A percentile compares a stretch with the other conserved stretches of the same genome.
Evolutionary conservation across 2,888 invertebrate species (phyloP).

Genomic region (Anoplius nigerrimus): DNA sequence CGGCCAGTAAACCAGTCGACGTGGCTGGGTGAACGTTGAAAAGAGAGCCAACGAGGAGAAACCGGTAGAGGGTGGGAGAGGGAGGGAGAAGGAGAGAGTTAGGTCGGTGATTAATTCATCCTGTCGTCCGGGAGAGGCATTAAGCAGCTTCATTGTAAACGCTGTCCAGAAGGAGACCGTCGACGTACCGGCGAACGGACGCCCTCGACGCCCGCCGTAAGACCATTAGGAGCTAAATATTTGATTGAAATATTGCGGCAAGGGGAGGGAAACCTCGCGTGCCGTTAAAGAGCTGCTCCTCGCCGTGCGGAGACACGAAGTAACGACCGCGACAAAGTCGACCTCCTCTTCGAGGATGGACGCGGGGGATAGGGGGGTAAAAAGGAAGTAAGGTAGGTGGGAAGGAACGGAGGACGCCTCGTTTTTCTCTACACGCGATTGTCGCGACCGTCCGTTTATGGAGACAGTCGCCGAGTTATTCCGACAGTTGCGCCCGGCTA

Average conservation of each 20-base stretch:
- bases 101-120: constrained; percentile 62
- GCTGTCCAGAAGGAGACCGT: constrained; percentile 44
- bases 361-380: not conserved
- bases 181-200: not conserved
- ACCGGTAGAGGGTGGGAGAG: not conserved
- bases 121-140: constrained; percentile 57
- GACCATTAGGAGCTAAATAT: constrained; percentile 67
- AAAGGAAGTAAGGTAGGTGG: too few species aligned
- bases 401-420: too few species aligned
- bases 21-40: too few species aligned
- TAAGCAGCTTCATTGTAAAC: constrained; percentile 55
- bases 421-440: too few species aligned
- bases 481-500: not conserved
- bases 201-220: constrained; percentile 35
- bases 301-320: constrained; percentile 36
- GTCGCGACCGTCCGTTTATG: too few species aligned
- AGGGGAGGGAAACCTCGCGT: constrained; percentile 59
- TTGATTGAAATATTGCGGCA: constrained; percentile 69
- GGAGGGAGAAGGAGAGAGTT: constrained; percentile 26
- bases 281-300: constrained; percentile 58
- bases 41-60: not conserved
- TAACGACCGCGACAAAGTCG: constrained; percentile 32
- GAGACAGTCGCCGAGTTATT: too few species aligned
- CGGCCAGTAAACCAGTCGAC: too few species aligned
- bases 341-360: too few species aligned